A percentile compares a stretch with the other conserved stretches of the same genome.
Evolutionary conservation across 2,888 invertebrate genomes (phyloP).

Genomic region (Lysandra bellargus): DNA sequence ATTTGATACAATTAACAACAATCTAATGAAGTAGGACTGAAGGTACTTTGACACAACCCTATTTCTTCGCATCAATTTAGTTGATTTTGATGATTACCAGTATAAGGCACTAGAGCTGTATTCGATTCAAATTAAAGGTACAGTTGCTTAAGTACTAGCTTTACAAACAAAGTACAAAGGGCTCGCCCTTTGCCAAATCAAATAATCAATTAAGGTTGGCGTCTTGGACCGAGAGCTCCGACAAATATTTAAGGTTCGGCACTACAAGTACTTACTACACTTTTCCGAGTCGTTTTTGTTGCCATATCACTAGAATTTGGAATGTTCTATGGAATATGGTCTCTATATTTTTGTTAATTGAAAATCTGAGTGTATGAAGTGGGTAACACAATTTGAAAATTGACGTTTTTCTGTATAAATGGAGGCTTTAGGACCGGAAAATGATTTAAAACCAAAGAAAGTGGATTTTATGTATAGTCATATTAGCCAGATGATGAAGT

Average conservation of each 20-base stretch:
- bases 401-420: too few relatives aligned
- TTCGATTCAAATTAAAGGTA: not conserved
- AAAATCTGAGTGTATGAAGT: too few relatives aligned
- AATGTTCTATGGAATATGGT: not conserved
- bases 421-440: too few relatives aligned
- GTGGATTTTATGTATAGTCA: too few relatives aligned
- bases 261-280: slow-evolving; percentile 9
- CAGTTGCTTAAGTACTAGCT: slow-evolving; percentile 1
- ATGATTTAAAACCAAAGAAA: too few relatives aligned
- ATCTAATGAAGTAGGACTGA: too few relatives aligned
- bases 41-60: too few relatives aligned
- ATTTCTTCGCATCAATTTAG: not conserved
- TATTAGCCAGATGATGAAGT: too few relatives aligned
- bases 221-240: slow-evolving; percentile 42
- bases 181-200: slow-evolving; percentile 35
- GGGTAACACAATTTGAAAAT: too few relatives aligned
- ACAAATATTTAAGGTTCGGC: slow-evolving; percentile 53
- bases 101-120: not conserved
- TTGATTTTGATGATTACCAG: not conserved
- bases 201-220: slow-evolving; percentile 53
- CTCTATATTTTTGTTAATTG: not conserved
- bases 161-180: slow-evolving; percentile 23
- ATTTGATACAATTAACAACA: not conserved
- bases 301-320: not conserved
- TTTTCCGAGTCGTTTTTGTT: not conserved